These are phyloP conservation scores for Acanthurus lineatus DNA, from an alignment of 2,797 vertebrate genomes.

Conservation along the genomic window DNA sequence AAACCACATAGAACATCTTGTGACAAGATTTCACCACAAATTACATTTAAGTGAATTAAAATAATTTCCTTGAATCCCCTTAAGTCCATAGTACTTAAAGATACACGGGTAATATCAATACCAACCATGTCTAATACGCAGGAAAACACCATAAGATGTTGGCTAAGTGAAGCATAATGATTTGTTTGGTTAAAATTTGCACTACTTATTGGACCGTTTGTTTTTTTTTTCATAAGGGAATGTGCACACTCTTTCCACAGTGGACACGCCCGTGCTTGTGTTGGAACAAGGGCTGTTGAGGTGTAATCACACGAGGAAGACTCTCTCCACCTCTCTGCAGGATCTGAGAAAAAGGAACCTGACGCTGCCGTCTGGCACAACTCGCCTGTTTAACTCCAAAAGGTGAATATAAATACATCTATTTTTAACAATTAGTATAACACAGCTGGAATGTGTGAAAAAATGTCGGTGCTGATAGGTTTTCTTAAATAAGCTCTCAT, in stretches of 20 bases:
- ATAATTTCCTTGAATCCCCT: background rate
- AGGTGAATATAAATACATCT: constrained; percentile 66
- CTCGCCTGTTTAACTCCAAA: constrained; percentile 44
- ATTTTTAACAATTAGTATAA: constrained; percentile 9
- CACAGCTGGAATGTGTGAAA: background rate
- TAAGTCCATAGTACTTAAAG: background rate
- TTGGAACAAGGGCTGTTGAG: constrained; percentile 48
- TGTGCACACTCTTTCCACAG: background rate
- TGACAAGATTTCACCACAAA: background rate
- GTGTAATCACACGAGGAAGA: constrained; percentile 46
- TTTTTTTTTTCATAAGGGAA: background rate
- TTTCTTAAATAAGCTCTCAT: background rate
- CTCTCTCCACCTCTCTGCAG: constrained; percentile 41
- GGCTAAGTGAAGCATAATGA: background rate
- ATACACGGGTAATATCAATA: background rate
- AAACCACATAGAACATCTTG: background rate
- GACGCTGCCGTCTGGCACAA: constrained; percentile 39
- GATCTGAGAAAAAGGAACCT: constrained; percentile 54
- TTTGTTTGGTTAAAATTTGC: too few relatives aligned
- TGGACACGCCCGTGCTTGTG: constrained; percentile 73
- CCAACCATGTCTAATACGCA: background rate
- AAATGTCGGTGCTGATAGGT: too few relatives aligned
- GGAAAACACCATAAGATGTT: background rate
- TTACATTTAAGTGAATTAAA: background rate
- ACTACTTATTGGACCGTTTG: too few relatives aligned